phyloP scores from a whole-genome alignment of 2,797 vertebrate species.

The Spinus olivaceus region DNA sequence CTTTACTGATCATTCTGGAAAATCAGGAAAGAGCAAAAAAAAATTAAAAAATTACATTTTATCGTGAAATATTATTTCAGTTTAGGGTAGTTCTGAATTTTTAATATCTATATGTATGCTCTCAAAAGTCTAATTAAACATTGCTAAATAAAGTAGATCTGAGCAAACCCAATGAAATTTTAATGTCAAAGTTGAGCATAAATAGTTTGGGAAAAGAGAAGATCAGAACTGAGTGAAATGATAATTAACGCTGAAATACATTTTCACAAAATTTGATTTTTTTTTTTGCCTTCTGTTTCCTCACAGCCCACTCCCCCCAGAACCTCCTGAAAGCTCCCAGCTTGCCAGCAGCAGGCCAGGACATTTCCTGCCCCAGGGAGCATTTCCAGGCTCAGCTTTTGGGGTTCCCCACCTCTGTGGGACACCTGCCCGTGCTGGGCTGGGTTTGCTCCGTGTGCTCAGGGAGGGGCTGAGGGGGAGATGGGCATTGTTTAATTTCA shows the following conservation, averaged over 20 bases:
- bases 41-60: not conserved
- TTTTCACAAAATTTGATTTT: not conserved
- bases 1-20: not conserved
- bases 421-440: rapidly evolving
- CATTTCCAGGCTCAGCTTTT: not conserved
- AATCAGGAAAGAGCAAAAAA: not conserved
- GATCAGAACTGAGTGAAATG: not conserved
- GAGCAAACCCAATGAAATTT: not conserved
- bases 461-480: not conserved
- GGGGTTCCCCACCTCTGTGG: rapidly evolving
- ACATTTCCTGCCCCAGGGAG: rapidly evolving
- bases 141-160: slow-evolving; percentile 24
- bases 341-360: not conserved
- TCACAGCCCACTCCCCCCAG: not conserved
- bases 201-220: not conserved
- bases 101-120: not conserved
- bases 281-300: not conserved
- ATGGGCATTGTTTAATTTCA: not conserved
- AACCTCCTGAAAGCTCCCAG: not conserved
- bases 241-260: not conserved
- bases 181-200: slow-evolving; percentile 47
- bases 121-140: slow-evolving; percentile 24
- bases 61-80: not conserved
- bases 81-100: not conserved
- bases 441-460: rapidly evolving